A percentile compares a stretch with the other conserved stretches of the same genome.
These are phyloP conservation scores for Heliconius ethilla DNA, from an alignment of 2,888 invertebrate species.

Conservation along the genomic window DNA sequence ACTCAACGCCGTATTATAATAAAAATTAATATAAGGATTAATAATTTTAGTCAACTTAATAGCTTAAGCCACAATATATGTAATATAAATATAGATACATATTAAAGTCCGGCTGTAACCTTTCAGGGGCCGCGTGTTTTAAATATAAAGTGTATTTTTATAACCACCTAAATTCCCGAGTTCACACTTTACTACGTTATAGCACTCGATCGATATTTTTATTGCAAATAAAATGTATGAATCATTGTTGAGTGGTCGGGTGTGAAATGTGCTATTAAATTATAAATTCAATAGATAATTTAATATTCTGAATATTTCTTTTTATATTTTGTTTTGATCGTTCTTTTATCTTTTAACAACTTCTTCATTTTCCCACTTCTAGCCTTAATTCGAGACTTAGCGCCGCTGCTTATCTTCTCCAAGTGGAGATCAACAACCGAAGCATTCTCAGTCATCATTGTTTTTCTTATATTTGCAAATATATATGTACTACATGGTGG, in stretches of 20 bases:
- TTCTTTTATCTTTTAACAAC: not conserved
- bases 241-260: slow-evolving; percentile 30
- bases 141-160: slow-evolving; percentile 45
- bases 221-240: slow-evolving; percentile 42
- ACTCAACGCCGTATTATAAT: too few relatives aligned
- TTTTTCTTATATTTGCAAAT: too few relatives aligned
- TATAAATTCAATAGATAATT: not conserved
- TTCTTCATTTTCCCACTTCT: too few relatives aligned
- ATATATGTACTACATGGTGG: too few relatives aligned
- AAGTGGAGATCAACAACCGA: not conserved
- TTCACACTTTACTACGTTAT: slow-evolving; percentile 36
- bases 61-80: not conserved
- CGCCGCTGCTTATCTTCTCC: not conserved
- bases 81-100: not conserved
- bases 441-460: too few relatives aligned
- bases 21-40: too few relatives aligned
- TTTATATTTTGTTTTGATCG: not conserved
- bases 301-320: not conserved
- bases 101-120: slow-evolving; percentile 21
- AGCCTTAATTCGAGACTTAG: not conserved
- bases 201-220: slow-evolving; percentile 43
- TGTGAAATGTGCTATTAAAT: slow-evolving; percentile 24
- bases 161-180: slow-evolving; percentile 36
- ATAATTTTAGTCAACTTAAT: too few relatives aligned
- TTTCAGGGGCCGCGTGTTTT: slow-evolving; percentile 33